Conservation (phyloP, 2,113 vertebrate species). For the Cebidichthys violaceus region DNA sequence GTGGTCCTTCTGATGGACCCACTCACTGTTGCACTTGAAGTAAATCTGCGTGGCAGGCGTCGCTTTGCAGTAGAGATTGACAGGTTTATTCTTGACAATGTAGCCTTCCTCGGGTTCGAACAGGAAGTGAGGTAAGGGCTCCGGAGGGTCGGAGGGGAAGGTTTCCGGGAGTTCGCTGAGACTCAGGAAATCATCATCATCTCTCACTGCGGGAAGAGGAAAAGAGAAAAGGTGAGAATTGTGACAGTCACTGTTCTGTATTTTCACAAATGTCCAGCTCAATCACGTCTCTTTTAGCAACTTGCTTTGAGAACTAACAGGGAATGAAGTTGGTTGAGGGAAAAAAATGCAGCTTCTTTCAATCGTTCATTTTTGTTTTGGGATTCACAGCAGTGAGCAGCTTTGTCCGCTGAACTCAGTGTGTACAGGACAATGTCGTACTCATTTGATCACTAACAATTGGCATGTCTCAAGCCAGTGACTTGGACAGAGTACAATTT, state of each 20-base stretch:
- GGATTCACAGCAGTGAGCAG: constrained; percentile 31
- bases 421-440: constrained; percentile 5
- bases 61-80: constrained; percentile 95
- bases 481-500: constrained; percentile 28
- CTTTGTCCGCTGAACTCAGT: constrained; percentile 17
- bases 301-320: not conserved
- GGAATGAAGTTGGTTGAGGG: not conserved
- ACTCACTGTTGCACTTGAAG: constrained; percentile 98
- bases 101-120: constrained; percentile 96
- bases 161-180: constrained; percentile 96
- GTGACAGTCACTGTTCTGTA: not conserved
- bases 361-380: constrained; percentile 29
- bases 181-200: constrained; percentile 93
- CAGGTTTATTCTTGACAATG: constrained; percentile 95
- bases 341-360: constrained; percentile 15
- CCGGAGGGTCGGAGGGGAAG: constrained; percentile 95
- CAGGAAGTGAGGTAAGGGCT: constrained; percentile 95
- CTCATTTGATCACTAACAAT: constrained; percentile 46
- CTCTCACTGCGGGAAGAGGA: constrained; percentile 73
- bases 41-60: constrained; percentile 97
- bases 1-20: constrained; percentile 98
- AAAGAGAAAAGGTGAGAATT: not conserved
- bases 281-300: constrained; percentile 18
- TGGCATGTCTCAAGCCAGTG: constrained; percentile 22
- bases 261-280: not conserved